phyloP scores from a whole-genome alignment of 2,113 vertebrate genomes.

The Oreocharis arfaki region DNA sequence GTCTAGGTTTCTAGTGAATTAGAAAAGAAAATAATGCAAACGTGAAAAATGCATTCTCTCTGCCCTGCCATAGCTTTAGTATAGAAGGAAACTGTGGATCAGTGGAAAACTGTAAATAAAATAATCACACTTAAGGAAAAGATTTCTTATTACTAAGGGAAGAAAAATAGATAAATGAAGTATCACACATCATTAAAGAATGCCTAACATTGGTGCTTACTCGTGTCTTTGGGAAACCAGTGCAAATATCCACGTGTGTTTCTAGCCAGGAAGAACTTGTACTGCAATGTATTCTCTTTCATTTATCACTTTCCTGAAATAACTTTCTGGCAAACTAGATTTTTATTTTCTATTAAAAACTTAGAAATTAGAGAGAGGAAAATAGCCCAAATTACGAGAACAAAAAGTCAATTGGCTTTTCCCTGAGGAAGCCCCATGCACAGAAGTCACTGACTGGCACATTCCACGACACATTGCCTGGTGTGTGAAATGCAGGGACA shows the following conservation, averaged over 20 bases:
- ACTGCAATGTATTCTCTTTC: not conserved
- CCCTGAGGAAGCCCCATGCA: not conserved
- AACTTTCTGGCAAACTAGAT: not conserved
- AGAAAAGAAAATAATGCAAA: not conserved
- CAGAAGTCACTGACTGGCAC: not conserved
- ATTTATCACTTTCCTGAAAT: not conserved
- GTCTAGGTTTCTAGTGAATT: not conserved
- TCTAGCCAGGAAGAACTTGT: not conserved
- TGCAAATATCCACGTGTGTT: not conserved
- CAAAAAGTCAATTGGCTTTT: not conserved
- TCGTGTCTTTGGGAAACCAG: not conserved
- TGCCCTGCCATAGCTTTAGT: not conserved
- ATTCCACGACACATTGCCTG: fast-evolving
- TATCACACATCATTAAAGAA: not conserved
- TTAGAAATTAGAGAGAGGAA: not conserved
- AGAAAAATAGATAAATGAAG: not conserved
- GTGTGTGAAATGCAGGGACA: not conserved
- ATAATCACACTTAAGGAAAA: not conserved
- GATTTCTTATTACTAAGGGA: not conserved
- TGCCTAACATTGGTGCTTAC: not conserved
- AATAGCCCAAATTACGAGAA: not conserved
- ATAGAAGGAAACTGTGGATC: not conserved
- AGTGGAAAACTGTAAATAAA: not conserved
- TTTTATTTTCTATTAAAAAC: not conserved
- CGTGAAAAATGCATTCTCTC: not conserved